A percentile compares a stretch with the other conserved stretches of the same genome.
phyloP scores from a whole-genome alignment of 2,797 vertebrate genomes.

The Danio aesculapii region DNA sequence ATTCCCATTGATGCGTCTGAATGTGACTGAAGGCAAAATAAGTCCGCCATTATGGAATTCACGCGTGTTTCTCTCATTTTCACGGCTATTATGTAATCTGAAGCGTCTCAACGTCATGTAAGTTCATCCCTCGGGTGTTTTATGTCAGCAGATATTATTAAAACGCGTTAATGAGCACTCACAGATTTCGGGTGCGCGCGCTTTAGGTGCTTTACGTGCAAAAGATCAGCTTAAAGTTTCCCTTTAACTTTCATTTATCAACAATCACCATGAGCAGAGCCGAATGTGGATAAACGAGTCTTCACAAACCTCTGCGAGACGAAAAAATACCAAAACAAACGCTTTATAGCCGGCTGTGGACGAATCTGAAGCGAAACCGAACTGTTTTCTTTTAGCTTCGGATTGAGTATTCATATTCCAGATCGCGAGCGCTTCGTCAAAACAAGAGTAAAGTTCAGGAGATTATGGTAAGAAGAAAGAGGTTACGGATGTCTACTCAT shows the following conservation, averaged over 20 bases:
- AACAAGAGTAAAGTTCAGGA: not conserved
- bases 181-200: rapidly evolving
- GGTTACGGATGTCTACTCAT: not conserved
- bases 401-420: not conserved
- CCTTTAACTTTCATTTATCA: slow-evolving; percentile 47
- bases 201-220: slow-evolving; percentile 39
- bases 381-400: not conserved
- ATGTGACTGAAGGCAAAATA: not conserved
- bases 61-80: not conserved
- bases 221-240: slow-evolving; percentile 1
- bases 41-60: not conserved
- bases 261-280: not conserved
- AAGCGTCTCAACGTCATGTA: not conserved
- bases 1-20: slow-evolving; percentile 62
- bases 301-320: not conserved
- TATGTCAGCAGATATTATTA: not conserved
- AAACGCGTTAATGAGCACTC: not conserved
- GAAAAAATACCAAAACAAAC: not conserved
- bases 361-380: not conserved
- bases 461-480: slow-evolving; percentile 19
- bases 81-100: rapidly evolving
- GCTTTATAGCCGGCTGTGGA: not conserved
- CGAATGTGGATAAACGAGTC: not conserved
- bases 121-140: not conserved
- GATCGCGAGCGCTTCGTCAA: slow-evolving; percentile 4